Conservation (phyloP, 2,888 invertebrate species). For the Orthonychiurus folsomi region DNA sequence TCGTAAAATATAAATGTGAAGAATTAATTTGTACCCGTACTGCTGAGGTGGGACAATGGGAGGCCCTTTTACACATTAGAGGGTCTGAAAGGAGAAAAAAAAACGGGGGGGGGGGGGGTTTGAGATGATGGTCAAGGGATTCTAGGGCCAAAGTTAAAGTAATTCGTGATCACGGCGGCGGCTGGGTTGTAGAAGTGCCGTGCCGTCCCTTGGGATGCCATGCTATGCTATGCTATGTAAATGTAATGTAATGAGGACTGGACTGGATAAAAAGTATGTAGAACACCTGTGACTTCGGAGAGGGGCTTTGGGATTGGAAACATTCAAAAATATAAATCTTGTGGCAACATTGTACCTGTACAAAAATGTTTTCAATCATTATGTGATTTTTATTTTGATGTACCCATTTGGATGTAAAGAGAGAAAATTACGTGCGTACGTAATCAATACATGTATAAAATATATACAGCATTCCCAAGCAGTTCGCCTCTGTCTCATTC, state of each 20-base stretch:
- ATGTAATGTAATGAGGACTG: not conserved
- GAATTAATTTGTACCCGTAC: too few relatives aligned
- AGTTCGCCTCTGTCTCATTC: not conserved
- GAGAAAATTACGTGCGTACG: not conserved
- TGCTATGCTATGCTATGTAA: not conserved
- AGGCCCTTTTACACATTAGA: too few relatives aligned
- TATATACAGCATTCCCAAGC: not conserved
- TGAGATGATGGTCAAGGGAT: too few relatives aligned
- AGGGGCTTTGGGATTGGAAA: not conserved
- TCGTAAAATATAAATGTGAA: too few relatives aligned
- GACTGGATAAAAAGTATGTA: not conserved
- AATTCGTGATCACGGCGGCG: too few relatives aligned
- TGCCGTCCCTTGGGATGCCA: too few relatives aligned
- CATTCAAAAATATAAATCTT: not conserved
- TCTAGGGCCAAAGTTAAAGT: too few relatives aligned
- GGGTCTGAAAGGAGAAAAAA: too few relatives aligned
- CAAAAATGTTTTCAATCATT: conserved; percentile 15
- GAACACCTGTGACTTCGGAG: not conserved
- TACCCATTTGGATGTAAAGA: conserved; percentile 23
- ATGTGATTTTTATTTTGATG: conserved; percentile 33
- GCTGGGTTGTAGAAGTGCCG: too few relatives aligned
- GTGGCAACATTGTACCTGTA: conserved; percentile 25
- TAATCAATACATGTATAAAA: not conserved
- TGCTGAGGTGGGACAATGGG: too few relatives aligned
- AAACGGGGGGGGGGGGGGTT: too few relatives aligned